A percentile compares a stretch with the other conserved stretches of the same genome.
Conservation (phyloP, 2,113 vertebrate species). For the Taxidea taxus region DNA sequence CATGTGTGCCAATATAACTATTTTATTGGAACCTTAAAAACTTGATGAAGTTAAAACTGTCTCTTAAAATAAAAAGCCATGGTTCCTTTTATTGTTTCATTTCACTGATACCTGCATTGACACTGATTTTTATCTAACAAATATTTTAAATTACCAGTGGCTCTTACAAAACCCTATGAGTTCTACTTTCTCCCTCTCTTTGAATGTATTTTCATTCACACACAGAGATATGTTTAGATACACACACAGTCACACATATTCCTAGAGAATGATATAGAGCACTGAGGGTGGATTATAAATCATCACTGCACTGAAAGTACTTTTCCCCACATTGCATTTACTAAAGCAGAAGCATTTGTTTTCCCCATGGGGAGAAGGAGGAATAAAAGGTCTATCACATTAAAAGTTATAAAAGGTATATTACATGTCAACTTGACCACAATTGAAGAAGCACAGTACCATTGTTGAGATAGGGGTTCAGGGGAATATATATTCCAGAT, state of each 20-base stretch:
- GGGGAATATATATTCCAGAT: background rate
- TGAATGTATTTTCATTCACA: background rate
- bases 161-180: constrained; percentile 76
- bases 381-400: constrained; percentile 29
- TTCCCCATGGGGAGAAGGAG: background rate
- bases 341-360: background rate
- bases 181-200: background rate
- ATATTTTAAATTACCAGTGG: constrained; percentile 79
- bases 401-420: constrained; percentile 50
- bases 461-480: background rate
- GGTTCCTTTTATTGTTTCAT: constrained; percentile 50
- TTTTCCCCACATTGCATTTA: background rate
- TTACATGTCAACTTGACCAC: constrained; percentile 46
- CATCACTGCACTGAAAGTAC: background rate
- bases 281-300: background rate
- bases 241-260: background rate
- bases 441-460: constrained; percentile 8
- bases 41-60: background rate
- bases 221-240: background rate
- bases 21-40: background rate
- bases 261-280: background rate
- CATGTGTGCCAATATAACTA: background rate
- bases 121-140: constrained; percentile 76
- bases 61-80: background rate
- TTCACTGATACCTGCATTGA: constrained; percentile 72